Conservation (phyloP, 2,888 invertebrate genomes). For the Invenusta paracnida region DNA sequence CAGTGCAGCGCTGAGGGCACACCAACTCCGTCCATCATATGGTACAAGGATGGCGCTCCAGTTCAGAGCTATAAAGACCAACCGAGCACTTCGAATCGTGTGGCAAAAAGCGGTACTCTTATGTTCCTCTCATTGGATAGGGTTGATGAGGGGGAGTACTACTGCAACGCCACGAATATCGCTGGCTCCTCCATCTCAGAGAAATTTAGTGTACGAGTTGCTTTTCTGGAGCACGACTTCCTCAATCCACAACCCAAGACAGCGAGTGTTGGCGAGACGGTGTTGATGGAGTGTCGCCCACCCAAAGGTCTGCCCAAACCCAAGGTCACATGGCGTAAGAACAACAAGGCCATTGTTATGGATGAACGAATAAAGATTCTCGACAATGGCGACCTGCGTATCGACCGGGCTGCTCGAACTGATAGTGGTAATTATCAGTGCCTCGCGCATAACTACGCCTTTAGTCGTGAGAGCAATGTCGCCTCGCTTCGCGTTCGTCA, state of each 20-base stretch:
- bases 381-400: conserved; percentile 31
- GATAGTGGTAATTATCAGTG: conserved; percentile 40
- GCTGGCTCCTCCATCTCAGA: conserved; percentile 30
- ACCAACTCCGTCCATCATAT: conserved; percentile 50
- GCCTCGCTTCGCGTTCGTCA: conserved; percentile 31
- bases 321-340: conserved; percentile 28
- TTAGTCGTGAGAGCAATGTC: conserved; percentile 29
- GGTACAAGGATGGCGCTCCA: conserved; percentile 51
- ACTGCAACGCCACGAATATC: conserved; percentile 41
- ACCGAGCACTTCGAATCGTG: conserved; percentile 40
- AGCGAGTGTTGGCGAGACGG: conserved; percentile 41
- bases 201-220: conserved; percentile 34
- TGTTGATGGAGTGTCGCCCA: conserved; percentile 39
- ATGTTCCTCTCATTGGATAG: conserved; percentile 27
- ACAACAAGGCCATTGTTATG: conserved; percentile 30
- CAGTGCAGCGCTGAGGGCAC: conserved; percentile 50
- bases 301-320: conserved; percentile 40
- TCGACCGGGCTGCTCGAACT: conserved; percentile 24
- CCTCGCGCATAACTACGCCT: conserved; percentile 36
- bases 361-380: conserved; percentile 31
- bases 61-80: conserved; percentile 43
- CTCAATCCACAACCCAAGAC: conserved; percentile 33
- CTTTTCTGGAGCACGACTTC: conserved; percentile 36
- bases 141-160: conserved; percentile 40
- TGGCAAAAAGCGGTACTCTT: neutral